Evolutionary conservation across 2,113 vertebrate genomes (phyloP).

Genomic region (Acinonyx jubatus): DNA sequence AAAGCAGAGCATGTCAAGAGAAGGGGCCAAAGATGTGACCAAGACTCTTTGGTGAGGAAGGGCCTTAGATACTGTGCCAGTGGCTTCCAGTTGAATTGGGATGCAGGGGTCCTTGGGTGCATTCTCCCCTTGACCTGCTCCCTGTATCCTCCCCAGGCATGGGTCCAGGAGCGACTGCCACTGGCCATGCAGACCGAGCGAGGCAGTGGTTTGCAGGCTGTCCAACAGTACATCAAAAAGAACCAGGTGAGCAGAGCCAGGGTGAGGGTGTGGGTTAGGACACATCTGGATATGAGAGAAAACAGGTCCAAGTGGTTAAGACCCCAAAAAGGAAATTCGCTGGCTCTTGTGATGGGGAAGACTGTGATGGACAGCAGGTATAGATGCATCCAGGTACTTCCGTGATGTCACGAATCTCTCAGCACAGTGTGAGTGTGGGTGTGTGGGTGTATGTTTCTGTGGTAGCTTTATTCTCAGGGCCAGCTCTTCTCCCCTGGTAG

Average conservation of each 20-base stretch:
- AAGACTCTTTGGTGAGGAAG: not conserved
- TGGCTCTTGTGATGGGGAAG: not conserved
- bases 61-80: too few species aligned
- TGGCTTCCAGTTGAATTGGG: not conserved
- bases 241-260: conserved; percentile 87
- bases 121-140: not conserved
- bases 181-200: conserved; percentile 90
- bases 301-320: not conserved
- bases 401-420: not conserved
- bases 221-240: conserved; percentile 96
- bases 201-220: conserved; percentile 90
- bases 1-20: not conserved
- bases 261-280: not conserved
- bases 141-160: conserved; percentile 82
- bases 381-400: not conserved
- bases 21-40: not conserved
- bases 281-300: not conserved
- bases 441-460: not conserved
- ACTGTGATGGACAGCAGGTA: not conserved
- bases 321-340: not conserved
- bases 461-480: not conserved
- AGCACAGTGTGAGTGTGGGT: not conserved
- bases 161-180: conserved; percentile 93
- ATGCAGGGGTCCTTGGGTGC: not conserved
- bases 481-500: not conserved